Conservation (phyloP, 1,140 invertebrate genomes). For the Philotrypesis tridentata region DNA sequence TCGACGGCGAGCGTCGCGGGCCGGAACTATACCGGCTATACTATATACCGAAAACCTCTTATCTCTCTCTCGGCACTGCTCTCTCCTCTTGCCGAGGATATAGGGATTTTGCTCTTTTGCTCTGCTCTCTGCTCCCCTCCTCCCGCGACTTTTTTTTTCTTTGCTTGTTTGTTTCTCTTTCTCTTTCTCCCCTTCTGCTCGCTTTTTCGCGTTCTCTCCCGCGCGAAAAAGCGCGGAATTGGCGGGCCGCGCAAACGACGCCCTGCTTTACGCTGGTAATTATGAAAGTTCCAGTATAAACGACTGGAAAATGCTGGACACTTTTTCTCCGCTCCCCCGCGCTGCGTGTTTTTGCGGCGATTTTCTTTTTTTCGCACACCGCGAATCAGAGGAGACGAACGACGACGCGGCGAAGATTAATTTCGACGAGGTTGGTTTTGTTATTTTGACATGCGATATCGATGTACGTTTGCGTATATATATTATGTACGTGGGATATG, state of each 20-base stretch:
- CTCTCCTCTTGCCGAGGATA: constrained; percentile 17
- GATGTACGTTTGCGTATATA: no score
- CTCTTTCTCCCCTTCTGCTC: neutral
- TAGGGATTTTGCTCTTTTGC: constrained; percentile 29
- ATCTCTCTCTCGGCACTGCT: constrained; percentile 14
- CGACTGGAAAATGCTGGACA: neutral
- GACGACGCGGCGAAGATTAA: no score
- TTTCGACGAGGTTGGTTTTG: no score
- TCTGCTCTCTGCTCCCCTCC: no score
- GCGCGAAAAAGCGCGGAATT: constrained; percentile 2
- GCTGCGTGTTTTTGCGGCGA: no score
- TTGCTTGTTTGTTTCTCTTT: neutral
- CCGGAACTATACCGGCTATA: constrained; percentile 39
- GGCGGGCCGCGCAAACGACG: constrained; percentile 7
- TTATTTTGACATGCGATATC: no score
- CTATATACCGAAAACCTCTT: constrained; percentile 52
- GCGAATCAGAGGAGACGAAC: no score
- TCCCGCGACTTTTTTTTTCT: no score
- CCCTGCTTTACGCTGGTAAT: constrained; percentile 24
- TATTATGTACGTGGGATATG: no score
- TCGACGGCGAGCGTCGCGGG: constrained; percentile 27
- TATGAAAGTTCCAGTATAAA: neutral
- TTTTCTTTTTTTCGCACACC: no score
- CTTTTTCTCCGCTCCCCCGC: neutral
- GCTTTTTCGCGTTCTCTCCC: no score